These are phyloP conservation scores for Percopsis omiscomaycus DNA, from an alignment of 2,797 vertebrate species.

Conservation along the genomic window DNA sequence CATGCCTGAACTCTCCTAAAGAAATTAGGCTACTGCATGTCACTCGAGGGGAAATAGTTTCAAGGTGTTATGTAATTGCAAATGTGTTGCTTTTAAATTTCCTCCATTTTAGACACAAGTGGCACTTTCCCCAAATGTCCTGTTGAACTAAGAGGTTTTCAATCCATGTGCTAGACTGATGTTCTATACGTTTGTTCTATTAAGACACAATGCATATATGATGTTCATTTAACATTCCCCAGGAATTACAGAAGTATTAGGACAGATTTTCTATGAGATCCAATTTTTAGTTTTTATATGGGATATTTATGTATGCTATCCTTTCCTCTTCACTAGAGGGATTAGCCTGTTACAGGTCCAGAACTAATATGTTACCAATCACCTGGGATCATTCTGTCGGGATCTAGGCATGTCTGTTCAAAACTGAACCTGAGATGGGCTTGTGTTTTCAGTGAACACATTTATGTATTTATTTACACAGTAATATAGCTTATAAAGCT, in stretches of 20 bases:
- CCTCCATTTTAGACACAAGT: not conserved
- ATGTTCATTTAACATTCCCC: not conserved
- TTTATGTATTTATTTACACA: too few species aligned
- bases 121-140: slow-evolving; percentile 34
- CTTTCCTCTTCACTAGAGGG: not conserved
- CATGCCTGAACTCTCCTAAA: not conserved
- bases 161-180: too few species aligned
- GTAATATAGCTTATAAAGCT: too few species aligned
- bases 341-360: slow-evolving; percentile 16
- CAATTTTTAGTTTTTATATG: not conserved
- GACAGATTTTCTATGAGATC: not conserved
- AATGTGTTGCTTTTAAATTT: not conserved
- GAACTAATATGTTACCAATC: slow-evolving; percentile 1
- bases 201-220: too few species aligned
- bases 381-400: not conserved
- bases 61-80: not conserved
- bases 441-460: too few species aligned
- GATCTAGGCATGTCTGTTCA: not conserved
- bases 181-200: too few species aligned
- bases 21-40: not conserved
- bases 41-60: rapidly evolving
- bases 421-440: too few species aligned
- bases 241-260: too few species aligned
- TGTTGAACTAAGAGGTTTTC: too few species aligned
- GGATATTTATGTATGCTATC: not conserved